Conservation (phyloP, 2,113 vertebrate species). For the Stigmatopora argus region DNA sequence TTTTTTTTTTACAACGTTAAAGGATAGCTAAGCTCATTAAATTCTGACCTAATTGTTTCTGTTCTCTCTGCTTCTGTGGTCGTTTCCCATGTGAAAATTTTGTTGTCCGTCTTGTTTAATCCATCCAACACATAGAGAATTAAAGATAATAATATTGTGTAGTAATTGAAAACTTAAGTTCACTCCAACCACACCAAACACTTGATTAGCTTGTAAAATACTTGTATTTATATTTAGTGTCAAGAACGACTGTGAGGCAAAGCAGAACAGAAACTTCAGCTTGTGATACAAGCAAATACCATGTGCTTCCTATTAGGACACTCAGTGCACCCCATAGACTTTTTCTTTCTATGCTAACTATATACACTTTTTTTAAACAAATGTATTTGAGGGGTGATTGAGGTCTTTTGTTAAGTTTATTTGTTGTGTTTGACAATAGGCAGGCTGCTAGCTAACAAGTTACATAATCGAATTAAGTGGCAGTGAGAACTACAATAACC, state of each 20-base stretch:
- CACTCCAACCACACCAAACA: constrained; percentile 7
- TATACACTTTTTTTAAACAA: neutral
- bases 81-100: neutral
- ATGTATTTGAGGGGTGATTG: constrained; percentile 6
- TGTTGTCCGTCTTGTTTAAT: constrained; percentile 8
- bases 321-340: constrained; percentile 36
- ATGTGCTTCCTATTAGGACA: constrained; percentile 64
- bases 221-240: constrained; percentile 46
- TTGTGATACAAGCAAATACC: constrained; percentile 31
- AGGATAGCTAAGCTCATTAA: neutral
- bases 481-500: constrained; percentile 20
- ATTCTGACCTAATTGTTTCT: neutral
- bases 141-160: constrained; percentile 20
- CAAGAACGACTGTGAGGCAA: constrained; percentile 36
- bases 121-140: constrained; percentile 15
- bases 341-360: constrained; percentile 16
- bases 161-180: constrained; percentile 6
- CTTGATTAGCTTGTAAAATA: constrained; percentile 11
- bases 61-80: neutral
- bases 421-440: constrained; percentile 18
- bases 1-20: neutral
- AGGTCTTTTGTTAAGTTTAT: constrained; percentile 12
- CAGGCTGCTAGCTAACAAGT: constrained; percentile 10
- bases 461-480: constrained; percentile 18
- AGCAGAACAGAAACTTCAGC: constrained; percentile 32